Base-by-base conservation (phyloP, 1,140 invertebrate genomes). In the Cyclina sinensis region DNA sequence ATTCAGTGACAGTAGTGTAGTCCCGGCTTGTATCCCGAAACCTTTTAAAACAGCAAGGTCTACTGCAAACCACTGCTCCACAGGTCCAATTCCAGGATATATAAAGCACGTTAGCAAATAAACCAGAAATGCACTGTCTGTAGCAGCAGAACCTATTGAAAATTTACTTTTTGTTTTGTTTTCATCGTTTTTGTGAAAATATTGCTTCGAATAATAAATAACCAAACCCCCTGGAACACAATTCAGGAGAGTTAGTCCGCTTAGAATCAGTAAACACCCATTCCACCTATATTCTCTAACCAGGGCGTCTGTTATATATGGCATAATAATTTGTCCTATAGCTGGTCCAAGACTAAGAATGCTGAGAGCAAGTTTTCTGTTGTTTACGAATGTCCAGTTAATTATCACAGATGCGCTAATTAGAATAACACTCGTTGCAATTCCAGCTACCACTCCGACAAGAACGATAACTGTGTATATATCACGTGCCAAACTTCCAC, bases 51-150 rank as follows among this genome's bases (percentile, higher is more conserved):
- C 68, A 43, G 46, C 51, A 9, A 84, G 2, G 32, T 84, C 82
- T 2, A 74, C 68, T 21, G n/a, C n/a, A 35, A 84, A 84, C 82
- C 82, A 84, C 74, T 51, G 65, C 54, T 84, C 82, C 3, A 84
- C 82, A n/a, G 82, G 68, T 35, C 68, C 68, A 7, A 73, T 1
- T n/a, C 1, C 0, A 3, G n/a, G 0, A 73, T 35, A 54, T 1
- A 73, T n/a, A 48, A 51, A 43, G 1, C 0, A 1, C n/a, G 59
- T 9, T 3, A 30, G 14, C 2, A 65, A 4, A n/a, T 5, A 30
- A 5, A 27, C 16, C 24, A 48, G 7, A 11, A 24, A 43, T 35
- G 32, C 27, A 73, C 43, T 54, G 24, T 70, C 32, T 27, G 51
- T 51, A 1, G 9, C n/a, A 5, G 27, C 24, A 62, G n/a, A 24